These are phyloP conservation scores for Elymnias hypermnestra DNA, from an alignment of 1,140 invertebrate genomes.

Conservation along the genomic window DNA sequence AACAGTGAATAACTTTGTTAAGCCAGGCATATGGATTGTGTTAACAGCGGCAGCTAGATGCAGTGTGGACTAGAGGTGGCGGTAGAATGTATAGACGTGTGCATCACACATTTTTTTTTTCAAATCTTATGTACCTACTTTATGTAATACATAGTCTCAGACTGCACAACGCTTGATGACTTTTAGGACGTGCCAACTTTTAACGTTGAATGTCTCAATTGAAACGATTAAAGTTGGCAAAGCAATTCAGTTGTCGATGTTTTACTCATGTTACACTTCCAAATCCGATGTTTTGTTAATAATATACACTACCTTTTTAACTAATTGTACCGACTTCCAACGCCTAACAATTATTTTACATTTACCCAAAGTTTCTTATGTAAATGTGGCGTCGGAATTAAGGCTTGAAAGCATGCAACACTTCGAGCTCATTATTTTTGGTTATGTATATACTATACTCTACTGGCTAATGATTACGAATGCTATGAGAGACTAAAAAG, in stretches of 20 bases:
- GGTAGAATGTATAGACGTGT: constrained; percentile 48
- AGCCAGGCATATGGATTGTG: constrained; percentile 33
- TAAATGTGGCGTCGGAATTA: constrained; percentile 27
- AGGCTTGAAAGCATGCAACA: constrained; percentile 31
- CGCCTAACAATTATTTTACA: constrained; percentile 16
- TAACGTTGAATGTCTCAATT: constrained; percentile 1
- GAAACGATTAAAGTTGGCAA: constrained; percentile 18
- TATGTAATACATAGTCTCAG: constrained; percentile 46
- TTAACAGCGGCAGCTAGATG: constrained; percentile 30
- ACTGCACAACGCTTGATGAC: constrained; percentile 48
- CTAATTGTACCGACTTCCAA: constrained; percentile 21
- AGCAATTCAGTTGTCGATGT: constrained; percentile 40
- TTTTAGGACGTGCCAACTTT: constrained; percentile 26
- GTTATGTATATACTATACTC: constrained; percentile 27
- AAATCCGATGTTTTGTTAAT: constrained; percentile 31
- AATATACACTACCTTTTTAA: constrained; percentile 24
- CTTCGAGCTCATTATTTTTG: constrained; percentile 24
- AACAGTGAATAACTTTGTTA: constrained; percentile 10
- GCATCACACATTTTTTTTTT: constrained; percentile 31
- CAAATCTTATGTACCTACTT: constrained; percentile 27
- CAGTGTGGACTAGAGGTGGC: constrained; percentile 44
- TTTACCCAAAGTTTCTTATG: too few relatives aligned
- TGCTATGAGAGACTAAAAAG: too few relatives aligned
- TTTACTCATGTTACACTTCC: constrained; percentile 50
- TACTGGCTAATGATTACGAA: constrained; percentile 14